Conservation (phyloP, 2,888 invertebrate genomes). For the Lasioglossum vierecki region DNA sequence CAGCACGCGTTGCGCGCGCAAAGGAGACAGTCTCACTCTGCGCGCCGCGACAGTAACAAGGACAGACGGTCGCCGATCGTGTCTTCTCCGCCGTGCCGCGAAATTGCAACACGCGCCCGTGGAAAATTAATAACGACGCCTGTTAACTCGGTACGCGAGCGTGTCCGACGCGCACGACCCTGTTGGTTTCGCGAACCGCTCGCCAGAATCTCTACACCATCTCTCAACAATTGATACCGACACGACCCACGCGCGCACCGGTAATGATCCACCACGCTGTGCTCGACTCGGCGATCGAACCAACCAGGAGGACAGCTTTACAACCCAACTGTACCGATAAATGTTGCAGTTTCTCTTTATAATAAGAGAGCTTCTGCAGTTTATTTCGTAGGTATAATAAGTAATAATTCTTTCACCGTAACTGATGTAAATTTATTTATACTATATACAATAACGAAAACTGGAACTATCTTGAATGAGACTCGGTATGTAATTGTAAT, state of each 20-base stretch:
- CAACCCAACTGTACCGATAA: too few species aligned
- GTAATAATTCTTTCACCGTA: too few species aligned
- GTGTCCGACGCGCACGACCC: slow-evolving; percentile 7
- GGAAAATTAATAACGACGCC: slow-evolving; percentile 54
- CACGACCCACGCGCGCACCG: slow-evolving; percentile 11
- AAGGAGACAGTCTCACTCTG: slow-evolving; percentile 44
- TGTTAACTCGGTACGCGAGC: slow-evolving; percentile 32
- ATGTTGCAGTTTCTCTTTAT: too few species aligned
- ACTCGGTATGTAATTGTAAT: too few species aligned
- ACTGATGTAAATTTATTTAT: too few species aligned
- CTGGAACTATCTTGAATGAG: too few species aligned
- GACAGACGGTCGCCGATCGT: slow-evolving; percentile 2
- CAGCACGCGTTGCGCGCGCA: slow-evolving; percentile 67
- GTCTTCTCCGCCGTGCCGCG: slow-evolving; percentile 3
- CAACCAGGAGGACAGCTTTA: neutral
- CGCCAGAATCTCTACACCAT: neutral
- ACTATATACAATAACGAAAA: too few species aligned
- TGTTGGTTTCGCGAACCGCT: neutral
- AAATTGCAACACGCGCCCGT: slow-evolving; percentile 44
- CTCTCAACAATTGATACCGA: slow-evolving; percentile 21
- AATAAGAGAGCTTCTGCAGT: too few species aligned
- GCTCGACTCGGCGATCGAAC: neutral
- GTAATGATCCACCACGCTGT: slow-evolving; percentile 25
- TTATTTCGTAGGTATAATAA: too few species aligned
- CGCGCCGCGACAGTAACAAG: slow-evolving; percentile 7